Evolutionary conservation across 2,113 vertebrate species (phyloP).

Genomic region (Bubo blakistoni): DNA sequence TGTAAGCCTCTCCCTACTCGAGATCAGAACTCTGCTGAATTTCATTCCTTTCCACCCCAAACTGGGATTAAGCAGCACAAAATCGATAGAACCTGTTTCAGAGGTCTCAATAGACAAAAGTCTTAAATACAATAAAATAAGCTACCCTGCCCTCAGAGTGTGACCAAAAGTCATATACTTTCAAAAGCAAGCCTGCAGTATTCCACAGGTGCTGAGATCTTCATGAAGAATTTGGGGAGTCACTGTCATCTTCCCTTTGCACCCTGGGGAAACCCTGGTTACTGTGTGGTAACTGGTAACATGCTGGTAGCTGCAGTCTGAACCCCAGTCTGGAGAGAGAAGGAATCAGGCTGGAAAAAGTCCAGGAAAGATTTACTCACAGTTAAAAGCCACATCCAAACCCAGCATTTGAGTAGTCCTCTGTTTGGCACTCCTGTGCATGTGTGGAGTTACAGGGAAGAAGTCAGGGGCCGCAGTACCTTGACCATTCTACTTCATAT

Average conservation of each 20-base stretch:
- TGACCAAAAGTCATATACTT: neutral
- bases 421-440: rapidly evolving
- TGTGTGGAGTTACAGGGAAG: rapidly evolving
- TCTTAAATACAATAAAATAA: neutral
- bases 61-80: neutral
- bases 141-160: neutral
- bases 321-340: neutral
- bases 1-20: neutral
- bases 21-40: neutral
- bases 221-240: neutral
- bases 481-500: neutral
- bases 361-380: neutral
- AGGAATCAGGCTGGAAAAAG: neutral
- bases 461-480: neutral
- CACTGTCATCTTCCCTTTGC: neutral
- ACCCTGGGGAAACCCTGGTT: neutral
- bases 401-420: neutral
- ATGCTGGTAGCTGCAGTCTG: neutral
- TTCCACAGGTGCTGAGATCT: neutral
- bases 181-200: neutral
- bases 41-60: neutral
- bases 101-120: neutral
- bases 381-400: neutral
- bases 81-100: neutral
- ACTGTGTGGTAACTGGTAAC: neutral